phyloP scores from a whole-genome alignment of 2,888 invertebrate species.

The Lasioglossum pauxillum region DNA sequence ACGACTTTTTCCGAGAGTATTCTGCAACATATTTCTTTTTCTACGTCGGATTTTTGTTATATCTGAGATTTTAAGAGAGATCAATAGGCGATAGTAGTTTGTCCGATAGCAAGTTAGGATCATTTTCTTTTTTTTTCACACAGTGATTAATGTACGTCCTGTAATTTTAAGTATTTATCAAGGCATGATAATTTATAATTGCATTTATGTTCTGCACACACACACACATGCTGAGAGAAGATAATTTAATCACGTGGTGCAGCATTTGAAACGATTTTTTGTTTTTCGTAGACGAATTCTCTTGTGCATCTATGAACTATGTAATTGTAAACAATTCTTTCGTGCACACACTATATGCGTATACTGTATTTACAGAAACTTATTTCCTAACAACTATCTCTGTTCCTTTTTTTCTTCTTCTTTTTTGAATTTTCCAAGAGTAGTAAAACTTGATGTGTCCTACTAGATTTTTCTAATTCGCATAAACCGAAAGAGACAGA shows the following conservation, averaged over 20 bases:
- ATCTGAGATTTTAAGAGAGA: conserved; percentile 27
- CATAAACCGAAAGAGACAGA: conserved; percentile 17
- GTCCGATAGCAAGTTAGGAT: neutral
- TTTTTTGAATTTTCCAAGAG: neutral
- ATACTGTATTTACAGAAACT: conserved; percentile 4
- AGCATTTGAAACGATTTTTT: neutral
- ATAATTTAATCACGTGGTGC: conserved; percentile 23
- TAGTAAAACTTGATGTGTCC: neutral
- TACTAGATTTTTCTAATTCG: conserved; percentile 13
- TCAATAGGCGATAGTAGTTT: neutral
- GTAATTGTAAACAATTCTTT: neutral
- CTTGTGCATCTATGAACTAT: neutral
- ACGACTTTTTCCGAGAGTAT: conserved; percentile 29
- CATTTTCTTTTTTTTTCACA: neutral
- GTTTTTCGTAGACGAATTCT: neutral
- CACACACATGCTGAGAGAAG: neutral
- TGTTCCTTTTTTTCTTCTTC: neutral
- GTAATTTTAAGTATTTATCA: conserved; percentile 42
- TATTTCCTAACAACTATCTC: conserved; percentile 10
- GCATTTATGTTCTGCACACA: conserved; percentile 34
- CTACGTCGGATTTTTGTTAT: conserved; percentile 38
- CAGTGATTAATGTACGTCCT: conserved; percentile 13
- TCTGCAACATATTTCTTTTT: conserved; percentile 37
- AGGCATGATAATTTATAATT: conserved; percentile 30
- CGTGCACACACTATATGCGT: neutral